Conservation (phyloP, 2,113 vertebrate species). For the Microcebus griseorufus region DNA sequence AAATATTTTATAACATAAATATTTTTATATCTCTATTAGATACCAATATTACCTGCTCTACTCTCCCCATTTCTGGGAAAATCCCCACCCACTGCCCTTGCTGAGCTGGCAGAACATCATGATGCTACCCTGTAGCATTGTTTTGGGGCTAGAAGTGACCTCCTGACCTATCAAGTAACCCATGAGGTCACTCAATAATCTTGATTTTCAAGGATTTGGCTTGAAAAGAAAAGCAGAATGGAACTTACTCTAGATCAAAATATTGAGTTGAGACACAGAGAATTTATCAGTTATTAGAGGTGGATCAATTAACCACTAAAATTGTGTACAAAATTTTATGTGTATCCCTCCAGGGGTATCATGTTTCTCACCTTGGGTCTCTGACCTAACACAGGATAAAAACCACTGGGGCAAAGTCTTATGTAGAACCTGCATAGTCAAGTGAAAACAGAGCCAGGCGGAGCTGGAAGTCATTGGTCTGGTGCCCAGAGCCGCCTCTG, state of each 20-base stretch:
- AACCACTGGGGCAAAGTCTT: not conserved
- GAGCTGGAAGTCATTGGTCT: not conserved
- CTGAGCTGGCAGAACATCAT: not conserved
- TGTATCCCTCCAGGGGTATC: not conserved
- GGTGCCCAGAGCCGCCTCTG: not conserved
- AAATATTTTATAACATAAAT: not conserved
- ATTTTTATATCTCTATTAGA: not conserved
- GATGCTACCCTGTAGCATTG: not conserved
- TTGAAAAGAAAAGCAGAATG: not conserved
- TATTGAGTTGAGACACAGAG: not conserved
- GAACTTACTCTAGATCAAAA: not conserved
- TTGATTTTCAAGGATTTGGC: not conserved
- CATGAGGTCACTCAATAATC: not conserved
- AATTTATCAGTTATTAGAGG: not conserved
- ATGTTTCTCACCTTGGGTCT: not conserved
- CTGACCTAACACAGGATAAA: not conserved
- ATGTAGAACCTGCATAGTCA: not conserved
- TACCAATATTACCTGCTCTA: not conserved
- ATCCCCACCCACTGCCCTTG: not conserved
- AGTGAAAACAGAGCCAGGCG: not conserved
- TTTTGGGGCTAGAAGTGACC: not conserved
- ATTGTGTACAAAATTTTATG: not conserved
- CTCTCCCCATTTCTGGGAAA: not conserved
- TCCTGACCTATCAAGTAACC: not conserved
- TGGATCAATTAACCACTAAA: not conserved